A percentile compares a stretch with the other conserved stretches of the same genome.
Conservation (phyloP, 2,113 vertebrate genomes). For the Bothrops jararaca region DNA sequence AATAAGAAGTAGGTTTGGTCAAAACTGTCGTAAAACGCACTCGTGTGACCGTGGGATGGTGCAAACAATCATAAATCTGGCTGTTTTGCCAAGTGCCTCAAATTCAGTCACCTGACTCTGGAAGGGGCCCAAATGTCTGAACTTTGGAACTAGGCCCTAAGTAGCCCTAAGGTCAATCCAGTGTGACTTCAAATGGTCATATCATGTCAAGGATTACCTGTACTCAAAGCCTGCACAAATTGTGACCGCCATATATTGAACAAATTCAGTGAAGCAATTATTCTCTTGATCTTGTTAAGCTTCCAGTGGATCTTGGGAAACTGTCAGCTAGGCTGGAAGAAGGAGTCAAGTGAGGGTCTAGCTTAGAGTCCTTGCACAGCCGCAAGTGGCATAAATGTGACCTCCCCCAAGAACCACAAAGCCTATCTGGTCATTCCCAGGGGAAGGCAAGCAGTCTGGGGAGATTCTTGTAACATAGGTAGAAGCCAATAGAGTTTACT, state of each 20-base stretch:
- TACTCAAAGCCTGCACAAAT: neutral
- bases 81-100: too few species aligned
- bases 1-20: too few species aligned
- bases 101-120: too few species aligned
- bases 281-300: neutral
- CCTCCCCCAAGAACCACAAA: neutral
- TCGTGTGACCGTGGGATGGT: too few species aligned
- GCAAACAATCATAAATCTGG: too few species aligned
- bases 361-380: neutral
- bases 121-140: too few species aligned
- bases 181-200: too few species aligned
- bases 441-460: neutral
- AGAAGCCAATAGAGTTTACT: neutral
- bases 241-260: neutral
- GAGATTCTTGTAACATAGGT: neutral
- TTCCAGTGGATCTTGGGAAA: neutral
- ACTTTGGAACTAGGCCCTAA: too few species aligned
- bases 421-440: neutral
- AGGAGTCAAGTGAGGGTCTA: neutral
- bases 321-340: neutral
- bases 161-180: too few species aligned
- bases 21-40: too few species aligned
- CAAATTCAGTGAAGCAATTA: neutral
- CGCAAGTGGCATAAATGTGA: neutral
- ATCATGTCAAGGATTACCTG: too few species aligned